Evolutionary conservation across 2,113 vertebrate genomes (phyloP).

Genomic region (Bostrychus sinensis): DNA sequence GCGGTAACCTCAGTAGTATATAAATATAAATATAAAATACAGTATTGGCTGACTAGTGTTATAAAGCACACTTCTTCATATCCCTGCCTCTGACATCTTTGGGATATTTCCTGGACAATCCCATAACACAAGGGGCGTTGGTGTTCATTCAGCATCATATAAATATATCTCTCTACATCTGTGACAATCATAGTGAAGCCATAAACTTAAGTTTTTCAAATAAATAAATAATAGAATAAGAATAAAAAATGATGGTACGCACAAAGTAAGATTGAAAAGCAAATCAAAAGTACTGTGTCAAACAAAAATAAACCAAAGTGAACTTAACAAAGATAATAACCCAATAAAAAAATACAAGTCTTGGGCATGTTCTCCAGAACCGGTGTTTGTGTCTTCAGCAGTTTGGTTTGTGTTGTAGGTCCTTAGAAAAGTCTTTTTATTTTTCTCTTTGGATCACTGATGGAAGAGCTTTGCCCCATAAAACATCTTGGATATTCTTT

Average conservation of each 20-base stretch:
- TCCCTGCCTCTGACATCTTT: slow-evolving; percentile 54
- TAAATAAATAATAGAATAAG: slow-evolving; percentile 77
- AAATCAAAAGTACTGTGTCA: slow-evolving; percentile 50
- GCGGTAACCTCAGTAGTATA: slow-evolving; percentile 33
- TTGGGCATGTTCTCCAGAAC: slow-evolving; percentile 35
- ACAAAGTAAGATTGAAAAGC: slow-evolving; percentile 78
- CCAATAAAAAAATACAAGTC: slow-evolving; percentile 19
- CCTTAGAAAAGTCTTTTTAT: slow-evolving; percentile 47
- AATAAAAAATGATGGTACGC: slow-evolving; percentile 75
- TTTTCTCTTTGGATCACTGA: slow-evolving; percentile 71
- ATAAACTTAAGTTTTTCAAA: slow-evolving; percentile 60
- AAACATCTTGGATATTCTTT: slow-evolving; percentile 51
- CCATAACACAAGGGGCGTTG: slow-evolving; percentile 33
- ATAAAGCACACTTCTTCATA: slow-evolving; percentile 43
- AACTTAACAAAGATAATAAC: slow-evolving; percentile 34
- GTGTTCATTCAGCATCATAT: slow-evolving; percentile 71
- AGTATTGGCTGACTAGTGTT: slow-evolving; percentile 42
- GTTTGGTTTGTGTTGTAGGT: slow-evolving; percentile 75
- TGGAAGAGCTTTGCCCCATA: slow-evolving; percentile 57
- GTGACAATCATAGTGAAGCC: slow-evolving; percentile 62
- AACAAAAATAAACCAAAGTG: slow-evolving; percentile 34
- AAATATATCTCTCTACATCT: slow-evolving; percentile 78
- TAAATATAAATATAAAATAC: slow-evolving; percentile 39
- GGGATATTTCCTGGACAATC: slow-evolving; percentile 51
- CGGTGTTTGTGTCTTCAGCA: slow-evolving; percentile 37